A percentile compares a stretch with the other conserved stretches of the same genome.
phyloP scores from a whole-genome alignment of 2,888 invertebrate genomes.

The Muschampia plurimacula region DNA sequence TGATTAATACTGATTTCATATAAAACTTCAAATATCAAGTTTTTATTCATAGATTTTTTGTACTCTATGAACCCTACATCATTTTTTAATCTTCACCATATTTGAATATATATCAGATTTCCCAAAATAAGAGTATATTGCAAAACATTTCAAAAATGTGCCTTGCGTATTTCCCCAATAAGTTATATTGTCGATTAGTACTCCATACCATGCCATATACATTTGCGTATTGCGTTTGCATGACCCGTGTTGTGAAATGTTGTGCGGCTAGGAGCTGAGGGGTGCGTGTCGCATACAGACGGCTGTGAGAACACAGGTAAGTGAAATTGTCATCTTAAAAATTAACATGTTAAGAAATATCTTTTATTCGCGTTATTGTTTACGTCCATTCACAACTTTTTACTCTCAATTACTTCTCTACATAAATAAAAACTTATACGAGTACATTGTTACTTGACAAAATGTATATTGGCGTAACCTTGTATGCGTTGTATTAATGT shows the following conservation, averaged over 20 bases:
- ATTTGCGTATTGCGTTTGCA: constrained; percentile 66
- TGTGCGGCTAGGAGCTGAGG: constrained; percentile 92
- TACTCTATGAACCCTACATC: too few relatives aligned
- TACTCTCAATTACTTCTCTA: background rate
- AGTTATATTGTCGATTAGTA: constrained; percentile 52
- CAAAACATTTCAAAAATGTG: constrained; percentile 53
- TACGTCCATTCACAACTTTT: background rate
- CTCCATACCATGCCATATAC: constrained; percentile 40
- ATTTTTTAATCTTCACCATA: too few relatives aligned
- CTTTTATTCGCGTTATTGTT: background rate
- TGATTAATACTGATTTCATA: too few relatives aligned
- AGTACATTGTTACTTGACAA: too few relatives aligned
- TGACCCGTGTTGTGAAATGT: constrained; percentile 87
- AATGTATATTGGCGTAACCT: background rate
- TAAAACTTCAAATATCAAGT: too few relatives aligned
- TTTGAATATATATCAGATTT: too few relatives aligned
- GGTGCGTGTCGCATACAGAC: constrained; percentile 96
- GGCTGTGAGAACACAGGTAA: constrained; percentile 97
- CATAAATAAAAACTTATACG: background rate
- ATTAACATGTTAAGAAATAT: constrained; percentile 13
- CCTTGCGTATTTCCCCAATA: constrained; percentile 43
- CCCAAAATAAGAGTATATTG: constrained; percentile 46
- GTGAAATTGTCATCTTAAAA: constrained; percentile 50
- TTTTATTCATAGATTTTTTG: too few relatives aligned
- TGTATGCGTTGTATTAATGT: constrained; percentile 1